Base-by-base conservation (phyloP, 1,140 invertebrate species). In the Telenomus remus region DNA sequence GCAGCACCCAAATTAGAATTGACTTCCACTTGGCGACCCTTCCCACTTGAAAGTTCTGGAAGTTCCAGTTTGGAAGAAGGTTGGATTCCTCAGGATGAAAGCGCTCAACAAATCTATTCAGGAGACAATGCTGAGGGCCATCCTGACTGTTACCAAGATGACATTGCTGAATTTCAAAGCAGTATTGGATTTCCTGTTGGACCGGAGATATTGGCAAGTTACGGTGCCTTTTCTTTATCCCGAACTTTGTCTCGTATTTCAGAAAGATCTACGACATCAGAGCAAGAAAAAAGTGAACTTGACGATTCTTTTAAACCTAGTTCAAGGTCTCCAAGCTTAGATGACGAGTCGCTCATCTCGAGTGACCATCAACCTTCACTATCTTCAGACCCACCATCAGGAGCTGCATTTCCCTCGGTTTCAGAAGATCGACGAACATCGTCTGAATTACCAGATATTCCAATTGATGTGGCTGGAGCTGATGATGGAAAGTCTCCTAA, bases 231-330 rank as follows among this genome's bases (percentile, higher is more conserved):
- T 89, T 91, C 91, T 16, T 85, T 94, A 54, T 89, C 91, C 0
- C 84, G 95, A 35, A 96, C 95, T 0, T 88, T 96, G 13, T 96
- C 94, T 0, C 89, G 95, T 53, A 96, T 96, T 80, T 95, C 94
- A 2, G 95, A 96, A 87, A 89, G 94, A 15, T 95, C 94, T 66
- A 96, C 95, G 7, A 94, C 94, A 11, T 96, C 95, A 0, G 95
- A 95, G 80, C 93, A 94, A 81, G 93, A 92, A 50, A 91, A 89
- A 69, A 94, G 93, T 80, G 92, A 94, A 72, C 91, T 95, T 68
- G 94, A 95, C 80, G 94, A 95, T 85, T 94, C 94, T 0, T 95
- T 94, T 27, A 95, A 95, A 87, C 93, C 93, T 0, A 94, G 92
- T 34, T 92, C 92, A 4, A 90, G 93, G 53, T 95, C 94, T 5